Base-by-base conservation (phyloP, 2,113 vertebrate genomes). In the Crypturellus undulatus region DNA sequence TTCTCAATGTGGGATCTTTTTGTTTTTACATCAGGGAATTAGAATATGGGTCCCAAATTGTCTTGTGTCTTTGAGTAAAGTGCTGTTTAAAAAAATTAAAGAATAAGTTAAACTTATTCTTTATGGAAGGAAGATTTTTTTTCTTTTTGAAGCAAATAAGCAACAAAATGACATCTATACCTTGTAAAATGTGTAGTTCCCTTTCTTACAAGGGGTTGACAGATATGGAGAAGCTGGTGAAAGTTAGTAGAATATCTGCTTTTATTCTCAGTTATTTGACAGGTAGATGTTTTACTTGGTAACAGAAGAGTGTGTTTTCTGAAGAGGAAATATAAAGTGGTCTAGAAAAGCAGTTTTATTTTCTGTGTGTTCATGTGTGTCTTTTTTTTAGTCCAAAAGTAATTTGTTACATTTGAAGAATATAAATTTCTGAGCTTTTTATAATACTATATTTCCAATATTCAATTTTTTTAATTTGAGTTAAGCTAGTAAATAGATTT, bases 181-280 rank as follows among this genome's bases (percentile, higher is more conserved):
- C 38, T 26, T 91, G 45, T 89, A 80, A 96, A 89, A 90, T 64
- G 5, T 86, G 30, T 63, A 76, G 45, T 47, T 59, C 10, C 38
- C 83, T 91, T 95, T 89, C 91, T 92, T 96, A 47, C 51, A 12
- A 76, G 78, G 71, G 6, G 84, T 75, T 96, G 88, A 88, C 64
- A 83, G 45, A 9, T 79, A 40, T 90, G 60, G 63, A 58, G 58
- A 85, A 83, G 47, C 85, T 89, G 80, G 68, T 94, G 71, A 95
- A 90, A 93, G 71, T 78, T 63, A 24, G 45, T 80, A 70, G 34
- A 89, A 59, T 86, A 86, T 52, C 91, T 69, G 40, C 85, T 89
- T 87, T 89, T 51, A 40, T 71, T 90, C 96, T 87, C n/a, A 34
- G 68, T 91, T 89, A 64, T 87, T 88, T 92, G 80, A 84, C 47